Conservation (phyloP, 2,888 invertebrate genomes). For the Petrolisthes manimaculis region DNA sequence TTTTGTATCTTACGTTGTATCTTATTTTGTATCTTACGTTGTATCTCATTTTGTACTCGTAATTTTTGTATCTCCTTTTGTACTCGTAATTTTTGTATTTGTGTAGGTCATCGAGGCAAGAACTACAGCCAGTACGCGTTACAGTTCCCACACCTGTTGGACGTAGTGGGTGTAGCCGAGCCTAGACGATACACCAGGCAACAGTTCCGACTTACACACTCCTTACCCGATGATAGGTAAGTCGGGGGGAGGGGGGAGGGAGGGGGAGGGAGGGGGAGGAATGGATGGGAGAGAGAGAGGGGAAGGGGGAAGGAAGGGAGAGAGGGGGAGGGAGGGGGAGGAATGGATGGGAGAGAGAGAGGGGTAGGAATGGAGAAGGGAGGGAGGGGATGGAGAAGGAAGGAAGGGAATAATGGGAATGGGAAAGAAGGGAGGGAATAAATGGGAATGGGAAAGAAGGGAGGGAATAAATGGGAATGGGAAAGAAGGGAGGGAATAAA, state of each 20-base stretch:
- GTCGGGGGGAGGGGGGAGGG: background rate
- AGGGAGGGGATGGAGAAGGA: background rate
- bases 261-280: background rate
- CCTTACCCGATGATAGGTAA: slow-evolving; percentile 49
- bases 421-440: too few relatives aligned
- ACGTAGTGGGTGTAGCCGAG: slow-evolving; percentile 67
- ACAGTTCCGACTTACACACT: slow-evolving; percentile 42
- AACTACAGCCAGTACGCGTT: slow-evolving; percentile 68
- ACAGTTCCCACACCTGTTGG: slow-evolving; percentile 68
- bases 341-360: background rate
- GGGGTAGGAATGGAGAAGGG: background rate
- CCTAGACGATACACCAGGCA: slow-evolving; percentile 48
- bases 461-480: too few relatives aligned
- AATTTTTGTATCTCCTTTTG: too few relatives aligned
- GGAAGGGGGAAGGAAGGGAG: background rate
- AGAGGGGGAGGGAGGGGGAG: background rate
- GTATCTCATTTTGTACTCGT: too few relatives aligned
- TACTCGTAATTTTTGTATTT: too few relatives aligned
- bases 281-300: background rate
- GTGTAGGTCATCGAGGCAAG: slow-evolving; percentile 68
- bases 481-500: too few relatives aligned
- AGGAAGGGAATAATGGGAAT: too few relatives aligned
- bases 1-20: too few relatives aligned
- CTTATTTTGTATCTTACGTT: too few relatives aligned
- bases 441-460: too few relatives aligned